These are phyloP conservation scores for Eumeta japonica DNA, from an alignment of 1,140 invertebrate genomes.

Conservation along the genomic window DNA sequence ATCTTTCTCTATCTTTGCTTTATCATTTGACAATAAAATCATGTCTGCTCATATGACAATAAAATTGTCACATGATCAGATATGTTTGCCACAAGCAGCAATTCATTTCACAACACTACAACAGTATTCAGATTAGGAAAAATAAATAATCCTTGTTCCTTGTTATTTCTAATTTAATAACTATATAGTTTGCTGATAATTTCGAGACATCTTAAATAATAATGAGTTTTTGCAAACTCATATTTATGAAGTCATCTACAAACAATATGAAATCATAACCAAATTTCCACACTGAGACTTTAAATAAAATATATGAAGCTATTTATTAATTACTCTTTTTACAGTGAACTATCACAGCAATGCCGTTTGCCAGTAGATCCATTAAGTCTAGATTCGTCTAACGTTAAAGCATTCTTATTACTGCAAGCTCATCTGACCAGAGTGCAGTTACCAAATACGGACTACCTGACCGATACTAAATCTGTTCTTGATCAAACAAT, in stretches of 20 bases:
- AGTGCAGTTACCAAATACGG: constrained; percentile 79
- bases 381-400: constrained; percentile 79
- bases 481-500: constrained; percentile 95
- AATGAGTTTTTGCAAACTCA: no score
- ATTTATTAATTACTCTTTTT: constrained; percentile 20
- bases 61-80: no score
- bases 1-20: neutral
- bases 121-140: no score
- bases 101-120: no score
- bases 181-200: no score
- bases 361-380: constrained; percentile 75
- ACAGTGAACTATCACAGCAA: constrained; percentile 76
- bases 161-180: no score
- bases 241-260: neutral
- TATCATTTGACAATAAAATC: neutral
- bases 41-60: neutral
- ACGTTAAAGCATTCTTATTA: constrained; percentile 91
- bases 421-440: constrained; percentile 92
- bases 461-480: constrained; percentile 96
- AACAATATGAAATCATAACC: neutral
- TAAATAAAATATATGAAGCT: neutral
- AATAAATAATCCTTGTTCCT: no score
- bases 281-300: neutral
- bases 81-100: no score
- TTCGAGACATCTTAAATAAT: no score